Base-by-base conservation (phyloP, 2,888 invertebrate species). In the Microplitis manilae region DNA sequence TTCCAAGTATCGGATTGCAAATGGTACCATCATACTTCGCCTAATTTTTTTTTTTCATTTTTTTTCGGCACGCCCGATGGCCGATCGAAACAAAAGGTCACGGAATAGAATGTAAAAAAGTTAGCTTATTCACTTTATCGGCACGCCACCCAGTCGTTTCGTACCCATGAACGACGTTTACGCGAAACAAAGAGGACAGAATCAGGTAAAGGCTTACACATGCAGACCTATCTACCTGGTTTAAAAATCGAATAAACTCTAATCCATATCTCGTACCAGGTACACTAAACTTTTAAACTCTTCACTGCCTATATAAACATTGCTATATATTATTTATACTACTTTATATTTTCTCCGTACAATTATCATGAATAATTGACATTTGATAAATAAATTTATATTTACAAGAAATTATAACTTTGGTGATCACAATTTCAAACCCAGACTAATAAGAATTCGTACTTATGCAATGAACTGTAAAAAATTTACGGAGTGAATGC, bases 101-200 rank as follows among this genome's bases (percentile, higher is more conserved):
- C 79, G 60, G 80, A 75, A 77, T 78, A 50, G 8, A 50, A 50
- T 13, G 50, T 50, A 50, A 50, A 50, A 50, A 50, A 50, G 13
- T 50, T 13, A 9, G 50, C 13, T 50, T 13, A 13, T 41, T 50
- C 50, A 73, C 81, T 84, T 84, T 82, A 84, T 83, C 83, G 81
- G 80, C 83, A 84, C 83, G 83, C 84, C 78, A 84, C 9, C 8
- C 81, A 77, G 78, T 81, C 80, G 81, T 79, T 77, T 77, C 77
- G 78, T 80, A 81, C 80, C 79, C 81, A 79, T 81, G 73, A 65
- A 65, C 67, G 6, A 65, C 67, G 30, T 41, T 30, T 30, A 30
- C 30, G 30, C 30, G 61, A 38, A 50, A 17, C 39, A 39, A 60
- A 65, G 20, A 17, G n/a, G 67, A 50, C 67, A 50, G 50, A 73